Evolutionary conservation across 2,113 vertebrate genomes (phyloP), one percentile per base, ranked within the genome.

Genomic region (Mobula birostris): DNA sequence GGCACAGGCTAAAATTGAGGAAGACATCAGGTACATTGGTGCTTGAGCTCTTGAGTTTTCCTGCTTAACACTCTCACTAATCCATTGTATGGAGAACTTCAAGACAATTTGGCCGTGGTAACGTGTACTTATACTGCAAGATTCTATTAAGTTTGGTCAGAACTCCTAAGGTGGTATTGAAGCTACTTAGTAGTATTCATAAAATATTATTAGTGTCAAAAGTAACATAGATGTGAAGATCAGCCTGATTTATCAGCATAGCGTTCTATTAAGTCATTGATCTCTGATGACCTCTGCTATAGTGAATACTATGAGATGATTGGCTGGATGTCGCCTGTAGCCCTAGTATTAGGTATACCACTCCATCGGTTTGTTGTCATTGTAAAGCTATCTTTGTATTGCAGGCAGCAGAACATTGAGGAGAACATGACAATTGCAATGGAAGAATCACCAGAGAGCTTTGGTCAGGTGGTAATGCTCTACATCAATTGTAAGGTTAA

Each of bases 401-500:
- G 0, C 96, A 99, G 99, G 96, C 99, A 99, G 95, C 98, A 99
- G 95, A 99, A 99, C 95, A 99, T 99, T 87, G 99, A 99, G 95
- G 99, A 99, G 96, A 99, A 99, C 94, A 99, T 99, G 99, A 99
- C 98, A 0, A 99, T 99, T 96, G 99, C 99, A 0, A 99, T 99
- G 99, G 99, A 99, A 95, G 99, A 99, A 95, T 98, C 99, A 0
- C 99, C 99, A 0, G 99, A 99, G 96, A 99, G 99, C 95, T 99
- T 99, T 95, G 99, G 99, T 94, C 99, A 99, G 96, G 99, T 99
- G 95, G 99, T 99, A 94, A 99, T 99, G 99, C 98, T 99, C 93
- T 99, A 99, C 95, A 99, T 99, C 95, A 99, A 99, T 97, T 99
- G 99, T 97, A 99, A 97, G 97, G 98, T 99, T 96, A 99, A 99